Evolutionary conservation across 2,797 vertebrate species (phyloP).

Genomic region (Corythornis leucogaster): DNA sequence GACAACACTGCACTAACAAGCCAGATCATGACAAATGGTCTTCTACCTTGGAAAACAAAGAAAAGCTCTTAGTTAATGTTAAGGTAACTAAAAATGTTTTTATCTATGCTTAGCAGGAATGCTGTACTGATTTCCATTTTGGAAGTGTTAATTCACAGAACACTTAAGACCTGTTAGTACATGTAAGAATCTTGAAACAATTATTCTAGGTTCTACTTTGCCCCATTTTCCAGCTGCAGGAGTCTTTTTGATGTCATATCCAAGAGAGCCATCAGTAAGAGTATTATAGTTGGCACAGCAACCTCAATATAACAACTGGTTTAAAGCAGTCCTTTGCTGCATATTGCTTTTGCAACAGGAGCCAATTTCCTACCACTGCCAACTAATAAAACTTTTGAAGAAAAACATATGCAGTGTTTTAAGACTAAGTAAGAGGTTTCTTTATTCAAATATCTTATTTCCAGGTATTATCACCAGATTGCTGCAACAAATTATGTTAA

Average conservation of each 20-base stretch:
- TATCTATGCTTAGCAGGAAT: background rate
- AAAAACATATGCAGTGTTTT: slow-evolving; percentile 11
- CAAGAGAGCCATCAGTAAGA: background rate
- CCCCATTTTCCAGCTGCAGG: background rate
- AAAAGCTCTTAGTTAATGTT: background rate
- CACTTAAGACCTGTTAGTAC: background rate
- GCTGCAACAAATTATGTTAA: background rate
- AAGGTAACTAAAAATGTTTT: background rate
- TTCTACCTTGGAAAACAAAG: background rate
- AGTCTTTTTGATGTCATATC: background rate
- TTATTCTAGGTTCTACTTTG: background rate
- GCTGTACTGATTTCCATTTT: background rate
- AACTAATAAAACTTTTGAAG: background rate
- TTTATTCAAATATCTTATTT: slow-evolving; percentile 30
- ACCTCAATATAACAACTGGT: background rate
- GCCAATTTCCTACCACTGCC: background rate
- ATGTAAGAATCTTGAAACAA: background rate
- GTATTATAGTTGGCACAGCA: slow-evolving; percentile 6
- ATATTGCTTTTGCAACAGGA: background rate
- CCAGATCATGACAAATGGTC: background rate
- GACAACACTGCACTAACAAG: background rate
- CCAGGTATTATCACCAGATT: background rate
- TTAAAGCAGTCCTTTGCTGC: background rate
- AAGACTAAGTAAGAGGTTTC: slow-evolving; percentile 1
- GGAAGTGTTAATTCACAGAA: background rate